These are phyloP conservation scores for crab-eating macaque (Macaca fascicularis) DNA, from an alignment of 2,113 vertebrate genomes.

Conservation along the genomic window T2T-MFA8v1.1 NC_088378.1:44378501-44379000, in stretches of 20 bases:
- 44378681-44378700: neutral
- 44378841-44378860: neutral
- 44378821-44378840: neutral
- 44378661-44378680: neutral
- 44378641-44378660: neutral
- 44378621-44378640: neutral
- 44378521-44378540: neutral
- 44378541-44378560: neutral
- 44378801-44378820: neutral
- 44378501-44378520: neutral
- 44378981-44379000: slow-evolving; percentile 35
- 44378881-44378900: neutral
- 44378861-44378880: neutral
- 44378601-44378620: neutral
- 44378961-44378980: neutral
- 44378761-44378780: neutral
- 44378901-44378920: neutral
- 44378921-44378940: neutral
- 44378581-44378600: neutral
- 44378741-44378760: neutral
- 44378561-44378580: neutral
- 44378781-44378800: slow-evolving; percentile 16
- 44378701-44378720: neutral
- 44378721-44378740: neutral
- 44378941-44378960: neutral